Evolutionary conservation across 2,797 vertebrate genomes (phyloP).

Genomic region (Falco berigora): DNA sequence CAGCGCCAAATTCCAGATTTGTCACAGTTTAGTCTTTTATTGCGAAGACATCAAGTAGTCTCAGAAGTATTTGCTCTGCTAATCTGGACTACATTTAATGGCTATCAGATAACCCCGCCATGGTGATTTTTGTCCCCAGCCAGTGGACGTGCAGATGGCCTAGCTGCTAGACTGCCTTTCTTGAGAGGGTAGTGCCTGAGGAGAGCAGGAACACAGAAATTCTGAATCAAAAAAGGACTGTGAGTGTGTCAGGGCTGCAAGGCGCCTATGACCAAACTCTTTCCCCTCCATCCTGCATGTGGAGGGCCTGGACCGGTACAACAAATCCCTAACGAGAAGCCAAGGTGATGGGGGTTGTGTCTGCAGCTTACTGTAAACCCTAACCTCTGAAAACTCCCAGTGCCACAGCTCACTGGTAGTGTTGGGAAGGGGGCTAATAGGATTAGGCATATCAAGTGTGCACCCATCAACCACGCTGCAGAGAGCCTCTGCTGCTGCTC

Average conservation of each 20-base stretch:
- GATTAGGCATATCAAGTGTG: background rate
- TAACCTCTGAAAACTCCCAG: background rate
- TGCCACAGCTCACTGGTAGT: background rate
- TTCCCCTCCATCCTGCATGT: background rate
- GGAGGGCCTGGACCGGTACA: background rate
- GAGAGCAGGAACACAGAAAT: background rate
- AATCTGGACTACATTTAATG: constrained; percentile 57
- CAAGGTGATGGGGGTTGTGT: too few species aligned
- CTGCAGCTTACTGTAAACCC: background rate
- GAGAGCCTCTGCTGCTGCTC: background rate
- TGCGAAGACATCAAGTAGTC: background rate
- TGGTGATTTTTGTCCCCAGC: background rate
- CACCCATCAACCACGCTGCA: background rate
- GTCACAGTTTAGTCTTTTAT: background rate
- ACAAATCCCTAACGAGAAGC: background rate
- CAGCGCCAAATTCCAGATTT: background rate
- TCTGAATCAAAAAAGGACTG: background rate
- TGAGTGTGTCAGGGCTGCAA: background rate
- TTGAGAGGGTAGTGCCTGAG: background rate
- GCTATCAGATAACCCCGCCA: constrained; percentile 18
- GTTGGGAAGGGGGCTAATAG: background rate
- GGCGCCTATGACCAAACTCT: background rate
- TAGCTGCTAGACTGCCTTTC: background rate
- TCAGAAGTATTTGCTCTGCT: constrained; percentile 39
- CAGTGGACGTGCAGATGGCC: background rate